Evolutionary conservation across 2,797 vertebrate genomes (phyloP).

Genomic region (Syndactyla subalaris): DNA sequence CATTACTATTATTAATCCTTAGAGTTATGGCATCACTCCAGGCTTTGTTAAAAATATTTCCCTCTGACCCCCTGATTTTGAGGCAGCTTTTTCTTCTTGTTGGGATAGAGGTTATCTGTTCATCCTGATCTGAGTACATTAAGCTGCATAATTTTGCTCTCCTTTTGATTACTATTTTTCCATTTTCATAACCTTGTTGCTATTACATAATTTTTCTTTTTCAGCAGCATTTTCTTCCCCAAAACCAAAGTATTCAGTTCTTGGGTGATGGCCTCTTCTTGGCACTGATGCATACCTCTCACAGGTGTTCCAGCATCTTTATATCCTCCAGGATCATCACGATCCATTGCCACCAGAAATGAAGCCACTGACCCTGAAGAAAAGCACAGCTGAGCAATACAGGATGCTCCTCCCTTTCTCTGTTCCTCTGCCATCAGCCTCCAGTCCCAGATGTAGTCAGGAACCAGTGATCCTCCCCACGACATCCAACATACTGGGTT

Average conservation of each 20-base stretch:
- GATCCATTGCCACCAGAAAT: not conserved
- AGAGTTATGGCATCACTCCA: not conserved
- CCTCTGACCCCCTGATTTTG: not conserved
- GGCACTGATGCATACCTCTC: not conserved
- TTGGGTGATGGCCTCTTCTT: not conserved
- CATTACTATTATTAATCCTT: constrained; percentile 23
- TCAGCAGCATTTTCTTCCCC: not conserved
- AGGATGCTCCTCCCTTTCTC: not conserved
- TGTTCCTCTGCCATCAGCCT: not conserved
- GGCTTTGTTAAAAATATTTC: constrained; percentile 37
- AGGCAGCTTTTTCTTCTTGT: not conserved
- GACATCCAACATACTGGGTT: not conserved
- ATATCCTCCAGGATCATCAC: not conserved
- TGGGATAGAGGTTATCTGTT: constrained; percentile 7
- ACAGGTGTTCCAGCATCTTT: not conserved
- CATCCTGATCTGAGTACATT: constrained; percentile 6
- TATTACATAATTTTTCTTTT: not conserved
- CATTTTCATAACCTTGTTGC: not conserved
- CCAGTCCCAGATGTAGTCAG: not conserved
- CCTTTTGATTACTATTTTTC: not conserved
- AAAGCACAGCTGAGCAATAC: not conserved
- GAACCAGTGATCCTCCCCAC: not conserved
- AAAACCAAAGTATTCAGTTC: not conserved
- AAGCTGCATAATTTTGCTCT: constrained; percentile 1
- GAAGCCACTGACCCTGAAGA: not conserved